Evolutionary conservation across 2,113 vertebrate genomes (phyloP).

Genomic region (Lontra canadensis): DNA sequence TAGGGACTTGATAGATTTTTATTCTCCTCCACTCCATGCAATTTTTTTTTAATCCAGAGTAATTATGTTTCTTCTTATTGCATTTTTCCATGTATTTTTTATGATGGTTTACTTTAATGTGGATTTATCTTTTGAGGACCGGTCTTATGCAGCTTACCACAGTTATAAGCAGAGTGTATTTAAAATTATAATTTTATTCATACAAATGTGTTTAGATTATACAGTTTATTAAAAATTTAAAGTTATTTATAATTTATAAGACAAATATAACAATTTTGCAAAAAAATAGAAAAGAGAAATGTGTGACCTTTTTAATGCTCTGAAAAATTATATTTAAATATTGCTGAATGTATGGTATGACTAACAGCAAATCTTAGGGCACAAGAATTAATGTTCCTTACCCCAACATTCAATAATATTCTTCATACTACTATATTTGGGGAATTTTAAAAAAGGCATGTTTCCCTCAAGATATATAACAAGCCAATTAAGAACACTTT

Average conservation of each 20-base stretch:
- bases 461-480: slow-evolving; percentile 45
- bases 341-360: neutral
- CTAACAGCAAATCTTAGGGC: neutral
- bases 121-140: slow-evolving; percentile 69
- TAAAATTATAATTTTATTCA: slow-evolving; percentile 76
- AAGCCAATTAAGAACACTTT: slow-evolving; percentile 48
- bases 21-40: slow-evolving; percentile 28
- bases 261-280: slow-evolving; percentile 62
- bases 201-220: slow-evolving; percentile 66
- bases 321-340: slow-evolving; percentile 47
- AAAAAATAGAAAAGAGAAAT: slow-evolving; percentile 56
- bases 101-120: slow-evolving; percentile 73
- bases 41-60: slow-evolving; percentile 48
- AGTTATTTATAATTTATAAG: slow-evolving; percentile 75
- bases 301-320: slow-evolving; percentile 33
- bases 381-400: slow-evolving; percentile 34
- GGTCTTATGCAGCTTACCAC: slow-evolving; percentile 41
- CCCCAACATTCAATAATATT: slow-evolving; percentile 23
- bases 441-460: slow-evolving; percentile 32
- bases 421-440: slow-evolving; percentile 33
- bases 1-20: slow-evolving; percentile 34
- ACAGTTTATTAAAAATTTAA: slow-evolving; percentile 75
- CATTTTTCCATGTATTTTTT: slow-evolving; percentile 71
- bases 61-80: slow-evolving; percentile 62
- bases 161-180: slow-evolving; percentile 56